Evolutionary conservation across 2,113 vertebrate genomes (phyloP).

Genomic region (Pangasianodon hypophthalmus): DNA sequence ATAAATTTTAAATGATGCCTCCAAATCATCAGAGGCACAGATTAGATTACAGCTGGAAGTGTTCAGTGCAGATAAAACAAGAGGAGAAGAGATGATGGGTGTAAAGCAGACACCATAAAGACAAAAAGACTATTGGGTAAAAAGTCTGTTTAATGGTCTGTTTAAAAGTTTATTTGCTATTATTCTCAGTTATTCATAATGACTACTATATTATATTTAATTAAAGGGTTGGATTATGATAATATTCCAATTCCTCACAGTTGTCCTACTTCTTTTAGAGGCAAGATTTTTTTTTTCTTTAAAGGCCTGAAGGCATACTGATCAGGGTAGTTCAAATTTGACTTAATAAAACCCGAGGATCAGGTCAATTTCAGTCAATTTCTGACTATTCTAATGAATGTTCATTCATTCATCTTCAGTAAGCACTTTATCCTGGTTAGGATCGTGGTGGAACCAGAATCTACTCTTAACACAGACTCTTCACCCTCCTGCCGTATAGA

Average conservation of each 20-base stretch:
- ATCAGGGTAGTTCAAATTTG: not conserved
- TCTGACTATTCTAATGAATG: not conserved
- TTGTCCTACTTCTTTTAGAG: not conserved
- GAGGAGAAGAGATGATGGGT: conserved; percentile 32
- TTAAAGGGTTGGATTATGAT: not conserved
- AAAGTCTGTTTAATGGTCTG: not conserved
- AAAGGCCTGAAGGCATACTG: too few relatives aligned
- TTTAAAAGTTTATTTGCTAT: conserved; percentile 17
- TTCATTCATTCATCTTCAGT: not conserved
- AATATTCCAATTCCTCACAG: not conserved
- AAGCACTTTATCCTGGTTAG: not conserved
- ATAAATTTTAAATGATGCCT: conserved; percentile 54
- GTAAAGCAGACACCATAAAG: conserved; percentile 32
- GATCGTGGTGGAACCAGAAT: not conserved
- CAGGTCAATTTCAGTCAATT: not conserved
- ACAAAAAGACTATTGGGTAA: not conserved
- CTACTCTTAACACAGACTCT: too few relatives aligned
- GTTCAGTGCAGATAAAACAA: conserved; percentile 25
- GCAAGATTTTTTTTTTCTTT: not conserved
- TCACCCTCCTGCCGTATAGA: too few relatives aligned
- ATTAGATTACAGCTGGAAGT: conserved; percentile 51
- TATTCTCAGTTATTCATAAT: conserved; percentile 29
- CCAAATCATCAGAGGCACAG: conserved; percentile 50
- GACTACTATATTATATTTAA: conserved; percentile 22
- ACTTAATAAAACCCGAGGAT: not conserved